phyloP scores from a whole-genome alignment of 2,888 invertebrate species.

The Argyresthia goedartella region DNA sequence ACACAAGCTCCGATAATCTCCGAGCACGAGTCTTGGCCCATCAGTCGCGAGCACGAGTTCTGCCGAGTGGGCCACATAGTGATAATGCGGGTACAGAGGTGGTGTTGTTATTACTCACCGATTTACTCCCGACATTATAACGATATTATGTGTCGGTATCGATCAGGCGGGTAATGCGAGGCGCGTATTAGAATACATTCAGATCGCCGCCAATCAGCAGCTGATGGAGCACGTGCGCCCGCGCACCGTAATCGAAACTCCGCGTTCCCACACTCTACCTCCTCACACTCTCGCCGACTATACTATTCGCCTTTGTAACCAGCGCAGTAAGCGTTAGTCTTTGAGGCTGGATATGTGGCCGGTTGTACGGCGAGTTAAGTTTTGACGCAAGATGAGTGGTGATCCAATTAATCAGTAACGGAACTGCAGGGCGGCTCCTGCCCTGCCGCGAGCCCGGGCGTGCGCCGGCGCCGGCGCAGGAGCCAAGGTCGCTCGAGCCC shows the following conservation, averaged over 20 bases:
- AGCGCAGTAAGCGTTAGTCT: no score
- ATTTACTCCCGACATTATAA: slow-evolving; percentile 8
- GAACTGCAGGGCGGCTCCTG: no score
- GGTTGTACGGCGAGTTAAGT: no score
- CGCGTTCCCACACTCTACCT: background rate
- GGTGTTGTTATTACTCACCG: background rate
- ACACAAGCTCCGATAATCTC: no score
- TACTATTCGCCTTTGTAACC: no score
- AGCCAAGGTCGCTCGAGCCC: background rate
- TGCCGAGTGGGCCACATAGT: background rate
- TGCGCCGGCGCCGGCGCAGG: background rate
- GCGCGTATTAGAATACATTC: slow-evolving; percentile 17
- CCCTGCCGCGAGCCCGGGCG: background rate
- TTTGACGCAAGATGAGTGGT: no score
- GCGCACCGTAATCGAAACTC: background rate
- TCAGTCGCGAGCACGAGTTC: slow-evolving; percentile 8
- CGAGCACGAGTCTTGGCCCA: slow-evolving; percentile 7
- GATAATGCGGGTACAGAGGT: background rate
- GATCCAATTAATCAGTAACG: no score
- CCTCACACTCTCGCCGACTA: background rate
- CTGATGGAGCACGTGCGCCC: background rate
- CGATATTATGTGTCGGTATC: background rate
- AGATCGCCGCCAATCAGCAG: slow-evolving; percentile 8
- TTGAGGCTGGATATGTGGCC: no score
- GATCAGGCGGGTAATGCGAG: slow-evolving; percentile 4